phyloP scores from a whole-genome alignment of 1,140 invertebrate genomes.

The Adoxophyes honmai region DNA sequence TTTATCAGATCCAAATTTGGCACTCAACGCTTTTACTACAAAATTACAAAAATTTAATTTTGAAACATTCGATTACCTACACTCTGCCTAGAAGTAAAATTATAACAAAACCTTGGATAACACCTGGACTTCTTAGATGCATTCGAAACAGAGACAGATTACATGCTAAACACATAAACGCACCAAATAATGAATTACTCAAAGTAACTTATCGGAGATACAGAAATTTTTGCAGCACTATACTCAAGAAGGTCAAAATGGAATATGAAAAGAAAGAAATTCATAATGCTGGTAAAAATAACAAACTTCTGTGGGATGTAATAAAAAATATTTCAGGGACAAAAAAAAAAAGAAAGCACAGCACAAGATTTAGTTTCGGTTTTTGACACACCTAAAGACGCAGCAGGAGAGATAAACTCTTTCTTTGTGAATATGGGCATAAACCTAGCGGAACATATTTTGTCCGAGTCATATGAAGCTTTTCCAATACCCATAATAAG shows the following conservation, averaged over 20 bases:
- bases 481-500: not conserved
- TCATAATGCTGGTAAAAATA: not conserved
- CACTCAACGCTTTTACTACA: not conserved
- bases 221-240: not conserved
- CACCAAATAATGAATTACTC: not conserved
- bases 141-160: not conserved
- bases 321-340: not conserved
- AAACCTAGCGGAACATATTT: not conserved
- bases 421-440: no score
- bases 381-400: not conserved
- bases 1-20: not conserved
- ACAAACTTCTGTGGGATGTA: not conserved
- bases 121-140: not conserved
- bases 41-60: not conserved
- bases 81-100: not conserved
- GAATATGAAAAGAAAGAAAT: not conserved
- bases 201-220: not conserved
- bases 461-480: not conserved
- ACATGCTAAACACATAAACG: not conserved
- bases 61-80: not conserved
- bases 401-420: no score
- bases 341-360: not conserved
- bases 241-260: not conserved
- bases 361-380: no score
- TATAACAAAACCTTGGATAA: not conserved